These are phyloP conservation scores for Brenthis daphne DNA, from an alignment of 2,888 invertebrate genomes.

Conservation along the genomic window DNA sequence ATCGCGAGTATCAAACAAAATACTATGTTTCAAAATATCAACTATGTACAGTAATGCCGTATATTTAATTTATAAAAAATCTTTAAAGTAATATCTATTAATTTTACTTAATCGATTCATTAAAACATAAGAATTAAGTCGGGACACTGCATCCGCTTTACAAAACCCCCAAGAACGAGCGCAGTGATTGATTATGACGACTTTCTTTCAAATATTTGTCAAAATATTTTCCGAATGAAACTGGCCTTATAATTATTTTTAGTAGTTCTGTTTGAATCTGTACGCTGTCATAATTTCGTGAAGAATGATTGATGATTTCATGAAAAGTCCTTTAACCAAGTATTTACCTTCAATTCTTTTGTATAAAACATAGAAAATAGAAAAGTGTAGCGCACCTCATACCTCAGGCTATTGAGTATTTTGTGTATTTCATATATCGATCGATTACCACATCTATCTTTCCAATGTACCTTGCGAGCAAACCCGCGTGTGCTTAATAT, in stretches of 20 bases:
- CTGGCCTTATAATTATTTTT: conserved; percentile 42
- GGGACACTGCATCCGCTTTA: conserved; percentile 1
- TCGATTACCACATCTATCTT: no score
- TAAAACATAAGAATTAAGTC: not conserved
- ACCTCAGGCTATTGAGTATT: no score
- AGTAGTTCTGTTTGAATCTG: conserved; percentile 19
- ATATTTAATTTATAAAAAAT: no score
- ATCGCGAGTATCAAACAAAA: no score
- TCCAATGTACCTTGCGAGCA: no score
- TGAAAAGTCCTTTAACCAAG: not conserved
- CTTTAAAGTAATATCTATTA: no score
- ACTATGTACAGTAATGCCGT: no score
- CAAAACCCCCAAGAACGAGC: conserved; percentile 11
- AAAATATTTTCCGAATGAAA: conserved; percentile 61
- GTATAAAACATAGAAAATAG: not conserved
- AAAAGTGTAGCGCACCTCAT: no score
- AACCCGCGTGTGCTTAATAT: not conserved
- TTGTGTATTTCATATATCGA: no score
- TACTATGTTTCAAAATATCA: no score
- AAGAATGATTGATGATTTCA: not conserved
- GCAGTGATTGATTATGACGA: conserved; percentile 61
- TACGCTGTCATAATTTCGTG: conserved; percentile 12
- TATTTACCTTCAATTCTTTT: not conserved
- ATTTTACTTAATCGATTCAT: conserved; percentile 1
- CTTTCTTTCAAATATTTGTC: conserved; percentile 67